These are phyloP conservation scores for Chironomus riparius DNA, from an alignment of 2,888 invertebrate species.

Conservation along the genomic window DNA sequence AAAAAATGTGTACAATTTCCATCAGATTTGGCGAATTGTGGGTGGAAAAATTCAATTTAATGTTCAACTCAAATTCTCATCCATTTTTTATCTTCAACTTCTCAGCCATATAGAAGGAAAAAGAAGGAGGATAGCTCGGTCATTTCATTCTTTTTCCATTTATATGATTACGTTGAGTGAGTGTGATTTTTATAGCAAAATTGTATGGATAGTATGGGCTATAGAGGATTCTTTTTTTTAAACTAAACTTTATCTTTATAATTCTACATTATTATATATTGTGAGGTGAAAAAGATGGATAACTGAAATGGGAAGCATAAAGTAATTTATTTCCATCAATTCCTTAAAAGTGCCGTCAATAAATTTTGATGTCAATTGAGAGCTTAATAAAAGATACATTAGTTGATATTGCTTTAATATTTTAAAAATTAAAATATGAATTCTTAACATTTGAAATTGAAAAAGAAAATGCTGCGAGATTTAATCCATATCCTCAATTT, in stretches of 20 bases:
- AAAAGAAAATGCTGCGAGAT: no score
- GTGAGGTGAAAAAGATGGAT: no score
- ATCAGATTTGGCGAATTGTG: slow-evolving; percentile 23
- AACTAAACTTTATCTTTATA: no score
- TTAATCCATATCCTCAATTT: no score
- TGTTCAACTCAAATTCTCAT: slow-evolving; percentile 27
- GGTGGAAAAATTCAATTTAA: slow-evolving; percentile 27
- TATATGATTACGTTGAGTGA: slow-evolving; percentile 24
- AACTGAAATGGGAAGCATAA: no score
- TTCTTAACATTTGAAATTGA: no score
- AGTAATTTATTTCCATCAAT: no score
- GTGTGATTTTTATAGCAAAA: slow-evolving; percentile 11
- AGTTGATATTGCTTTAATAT: not conserved
- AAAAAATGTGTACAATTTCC: slow-evolving; percentile 20
- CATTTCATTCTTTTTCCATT: slow-evolving; percentile 17
- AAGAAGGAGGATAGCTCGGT: not conserved
- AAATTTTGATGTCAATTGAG: no score
- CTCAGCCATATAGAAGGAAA: slow-evolving; percentile 7
- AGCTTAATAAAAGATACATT: not conserved
- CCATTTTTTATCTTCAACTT: slow-evolving; percentile 26
- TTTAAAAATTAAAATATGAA: no score
- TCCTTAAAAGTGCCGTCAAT: no score
- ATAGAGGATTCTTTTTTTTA: not conserved
- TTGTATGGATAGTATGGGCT: not conserved
- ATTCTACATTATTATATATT: no score